These are phyloP conservation scores for Trididemnum nubilum DNA, from an alignment of 23 tunicate genomes.

Conservation along the genomic window DNA sequence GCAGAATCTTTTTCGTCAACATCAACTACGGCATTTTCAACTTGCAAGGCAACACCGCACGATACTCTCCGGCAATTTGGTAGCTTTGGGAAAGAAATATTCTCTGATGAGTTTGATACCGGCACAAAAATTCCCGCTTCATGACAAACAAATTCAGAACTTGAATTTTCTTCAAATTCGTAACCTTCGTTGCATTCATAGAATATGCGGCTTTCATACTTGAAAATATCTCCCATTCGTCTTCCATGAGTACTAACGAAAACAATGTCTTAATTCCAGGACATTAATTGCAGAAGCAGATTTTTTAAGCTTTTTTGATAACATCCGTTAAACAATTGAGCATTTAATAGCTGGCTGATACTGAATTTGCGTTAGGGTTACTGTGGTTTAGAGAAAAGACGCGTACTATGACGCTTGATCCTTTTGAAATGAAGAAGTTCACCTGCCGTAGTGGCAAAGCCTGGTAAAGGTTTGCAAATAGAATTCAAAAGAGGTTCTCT, in stretches of 20 bases:
- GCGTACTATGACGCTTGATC: too few relatives aligned
- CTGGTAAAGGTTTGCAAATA: too few relatives aligned
- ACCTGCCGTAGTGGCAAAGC: too few relatives aligned
- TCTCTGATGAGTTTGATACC: background rate
- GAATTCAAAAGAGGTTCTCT: too few relatives aligned
- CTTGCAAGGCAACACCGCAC: conserved; percentile 30
- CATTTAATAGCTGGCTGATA: too few relatives aligned
- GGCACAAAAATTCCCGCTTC: conserved; percentile 14
- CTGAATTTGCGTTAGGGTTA: too few relatives aligned
- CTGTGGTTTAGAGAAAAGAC: too few relatives aligned
- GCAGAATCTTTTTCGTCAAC: background rate
- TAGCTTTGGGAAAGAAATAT: background rate
- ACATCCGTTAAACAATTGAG: too few relatives aligned
- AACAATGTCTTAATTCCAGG: too few relatives aligned
- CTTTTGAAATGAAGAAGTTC: too few relatives aligned
- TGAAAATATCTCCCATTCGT: background rate
- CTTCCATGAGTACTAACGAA: background rate
- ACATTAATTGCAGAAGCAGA: too few relatives aligned
- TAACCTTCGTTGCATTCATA: conserved; percentile 75
- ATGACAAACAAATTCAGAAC: conserved; percentile 5
- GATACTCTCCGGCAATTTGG: conserved; percentile 47
- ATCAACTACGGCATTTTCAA: conserved; percentile 12
- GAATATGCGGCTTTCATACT: conserved; percentile 36
- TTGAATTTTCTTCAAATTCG: conserved; percentile 15
- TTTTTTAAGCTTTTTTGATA: too few relatives aligned